phyloP scores from a whole-genome alignment of 2,888 invertebrate genomes.

The Leptopilina drosophilae region DNA sequence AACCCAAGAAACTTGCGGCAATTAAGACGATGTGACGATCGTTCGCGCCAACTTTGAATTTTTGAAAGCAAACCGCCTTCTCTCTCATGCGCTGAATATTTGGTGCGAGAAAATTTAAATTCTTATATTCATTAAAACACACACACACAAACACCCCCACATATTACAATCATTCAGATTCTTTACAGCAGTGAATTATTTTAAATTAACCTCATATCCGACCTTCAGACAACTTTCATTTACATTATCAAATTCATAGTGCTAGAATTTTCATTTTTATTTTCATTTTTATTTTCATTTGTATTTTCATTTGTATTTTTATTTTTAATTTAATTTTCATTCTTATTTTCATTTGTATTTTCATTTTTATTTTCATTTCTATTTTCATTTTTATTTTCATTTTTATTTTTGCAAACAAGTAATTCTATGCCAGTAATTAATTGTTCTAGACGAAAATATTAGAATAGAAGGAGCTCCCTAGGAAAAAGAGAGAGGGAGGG shows the following conservation, averaged over 20 bases:
- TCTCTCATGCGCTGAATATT: neutral
- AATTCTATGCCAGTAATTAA: too few species aligned
- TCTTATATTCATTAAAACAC: constrained; percentile 1
- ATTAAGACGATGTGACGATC: constrained; percentile 39
- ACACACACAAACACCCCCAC: neutral
- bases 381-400: too few species aligned
- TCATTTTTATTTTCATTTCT: too few species aligned
- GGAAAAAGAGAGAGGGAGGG: constrained; percentile 9
- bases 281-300: too few species aligned
- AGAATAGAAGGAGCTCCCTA: neutral
- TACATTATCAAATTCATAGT: neutral
- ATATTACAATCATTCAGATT: constrained; percentile 7
- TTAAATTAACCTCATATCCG: neutral
- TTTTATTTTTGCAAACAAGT: neutral
- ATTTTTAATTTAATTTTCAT: too few species aligned
- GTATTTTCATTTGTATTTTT: too few species aligned
- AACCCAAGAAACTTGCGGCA: constrained; percentile 37
- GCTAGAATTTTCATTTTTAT: neutral
- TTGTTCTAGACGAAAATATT: too few species aligned
- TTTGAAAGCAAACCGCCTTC: constrained; percentile 24
- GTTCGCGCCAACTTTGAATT: constrained; percentile 40
- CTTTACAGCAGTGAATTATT: constrained; percentile 2
- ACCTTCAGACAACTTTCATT: neutral
- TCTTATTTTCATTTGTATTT: too few species aligned
- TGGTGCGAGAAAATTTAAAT: constrained; percentile 31